Conservation (phyloP, 1,140 invertebrate species). For the Oedothorax gibbosus region DNA sequence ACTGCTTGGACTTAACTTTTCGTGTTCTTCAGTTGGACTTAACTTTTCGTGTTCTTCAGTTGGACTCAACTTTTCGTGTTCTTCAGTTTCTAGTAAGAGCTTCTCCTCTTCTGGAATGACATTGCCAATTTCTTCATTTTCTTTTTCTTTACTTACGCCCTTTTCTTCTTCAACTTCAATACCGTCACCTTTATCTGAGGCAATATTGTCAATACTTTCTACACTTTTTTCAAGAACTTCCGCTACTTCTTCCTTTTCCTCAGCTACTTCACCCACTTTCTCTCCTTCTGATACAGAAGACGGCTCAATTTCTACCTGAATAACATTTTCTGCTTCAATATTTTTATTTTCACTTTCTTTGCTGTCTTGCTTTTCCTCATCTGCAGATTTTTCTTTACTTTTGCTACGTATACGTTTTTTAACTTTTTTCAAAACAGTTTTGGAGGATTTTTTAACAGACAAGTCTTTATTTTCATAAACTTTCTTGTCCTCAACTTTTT, state of each 20-base stretch:
- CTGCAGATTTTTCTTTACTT: conserved; percentile 40
- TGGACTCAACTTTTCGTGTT: conserved; percentile 20
- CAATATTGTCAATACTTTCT: too few relatives aligned
- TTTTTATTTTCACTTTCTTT: conserved; percentile 62
- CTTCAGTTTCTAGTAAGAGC: conserved; percentile 43
- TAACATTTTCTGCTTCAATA: conserved; percentile 62
- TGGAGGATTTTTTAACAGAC: conserved; percentile 13
- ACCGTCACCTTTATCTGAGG: too few relatives aligned
- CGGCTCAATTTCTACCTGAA: conserved; percentile 27
- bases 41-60: too few relatives aligned
- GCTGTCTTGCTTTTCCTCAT: conserved; percentile 66
- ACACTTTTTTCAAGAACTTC: background rate
- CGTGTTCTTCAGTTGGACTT: too few relatives aligned
- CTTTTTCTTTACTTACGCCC: conserved; percentile 67
- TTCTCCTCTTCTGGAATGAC: conserved; percentile 25
- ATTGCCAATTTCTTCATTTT: conserved; percentile 32
- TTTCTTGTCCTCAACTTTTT: conserved; percentile 44
- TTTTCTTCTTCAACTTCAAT: background rate
- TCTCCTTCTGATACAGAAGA: conserved; percentile 34
- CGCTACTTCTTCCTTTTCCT: background rate
- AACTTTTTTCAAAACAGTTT: conserved; percentile 64
- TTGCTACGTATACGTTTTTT: conserved; percentile 23
- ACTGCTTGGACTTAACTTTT: too few relatives aligned
- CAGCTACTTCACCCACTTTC: conserved; percentile 11
- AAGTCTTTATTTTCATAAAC: conserved; percentile 30